Base-by-base conservation (phyloP, 1,140 invertebrate species). In the Drosophila eugracilis region DNA sequence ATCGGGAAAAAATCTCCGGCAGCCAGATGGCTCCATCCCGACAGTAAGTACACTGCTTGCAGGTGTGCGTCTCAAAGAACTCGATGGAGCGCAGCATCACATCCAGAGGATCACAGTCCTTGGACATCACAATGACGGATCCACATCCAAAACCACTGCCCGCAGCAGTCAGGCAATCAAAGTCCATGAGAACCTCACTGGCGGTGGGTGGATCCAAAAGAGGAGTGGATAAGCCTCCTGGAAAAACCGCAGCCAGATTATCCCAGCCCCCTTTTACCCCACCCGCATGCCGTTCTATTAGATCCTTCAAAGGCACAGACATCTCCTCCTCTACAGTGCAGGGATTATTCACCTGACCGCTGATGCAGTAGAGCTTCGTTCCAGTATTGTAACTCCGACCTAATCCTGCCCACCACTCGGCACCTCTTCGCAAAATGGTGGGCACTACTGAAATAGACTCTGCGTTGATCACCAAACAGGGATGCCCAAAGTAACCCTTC, bases 311-410 rank as follows among this genome's bases (percentile, higher is more conserved):
- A 0, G 98, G 97, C 60, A 99, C 97, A n/a, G 98, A 99, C 98
- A 99, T 99, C 92, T 99, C 98, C 91, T 99, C 99, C 92, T 99
- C 99, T 0, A 99, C 98, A 0, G 98, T 99, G 89, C 97, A 99
- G 0, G 99, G 99, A 60, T 96, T 96, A 81, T 98, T 98, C 0
- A 99, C 98, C 92, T 99, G 98, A 0, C 99, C 99, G 34, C 98
- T 99, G 66, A 99, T 99, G 91, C 98, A 99, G 91, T 96, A 99
- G 12, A 99, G 92, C 92, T 99, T 99, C 0, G 98, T 99, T 60
- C 99, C 99, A 15, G 96, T 96, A 92, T 99, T 99, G 91, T 98
- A 94, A 0, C 96, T 94, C 12, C 98, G 93, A 5, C 99, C 99
- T 92, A 99, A 97, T 4, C 95, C 94, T 0, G 96, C 95, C 93